Base-by-base conservation (phyloP, 2,113 vertebrate genomes). In the Petrocephalus microphthalmus region DNA sequence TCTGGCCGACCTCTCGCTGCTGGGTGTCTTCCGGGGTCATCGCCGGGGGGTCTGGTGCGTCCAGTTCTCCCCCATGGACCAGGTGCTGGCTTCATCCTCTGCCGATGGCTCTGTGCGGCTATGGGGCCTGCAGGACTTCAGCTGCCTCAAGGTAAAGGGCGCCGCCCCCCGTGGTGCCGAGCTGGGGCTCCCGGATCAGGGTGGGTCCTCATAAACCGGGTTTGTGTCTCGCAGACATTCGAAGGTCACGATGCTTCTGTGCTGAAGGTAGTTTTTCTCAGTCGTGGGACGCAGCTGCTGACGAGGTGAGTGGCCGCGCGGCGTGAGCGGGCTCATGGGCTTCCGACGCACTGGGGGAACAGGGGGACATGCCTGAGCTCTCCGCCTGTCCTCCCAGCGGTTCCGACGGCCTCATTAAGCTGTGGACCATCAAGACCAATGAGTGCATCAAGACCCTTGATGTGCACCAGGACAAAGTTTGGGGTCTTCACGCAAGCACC, bases 391-490 rank as follows among this genome's bases (percentile, higher is more conserved):
- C 81, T 90, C 19, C 60, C 89, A 99, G 98, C 0, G 98, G 97
- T 29, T 98, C 98, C 0, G 98, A 99, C 0, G 98, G 98, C 17
- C 97, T 99, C 15, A 87, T 99, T 52, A 99, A 99, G 90, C 96
- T 99, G 52, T 99, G 98, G 98, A 99, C 98, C 57, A 98, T 99
- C 90, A 99, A 99, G 92, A 98, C 94, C 49, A 99, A 99, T 0
- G 98, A 99, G 92, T 99, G 98, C 11, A 96, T 99, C 89, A 97
- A 96, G 92, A 99, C 98, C 0, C 88, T 99, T 47, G 98, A 99
- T 0, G 96, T 94, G 17, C 98, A 99, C 0, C 97, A 98, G 89
- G 97, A 97, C 88, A 99, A 99, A 93, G 96, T 99, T 88, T 99
- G 98, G 98, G 98, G 97, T 52, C 95, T 99, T 33, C 97, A 99